Base-by-base conservation (phyloP, 2,113 vertebrate genomes). In the Zingel zingel region DNA sequence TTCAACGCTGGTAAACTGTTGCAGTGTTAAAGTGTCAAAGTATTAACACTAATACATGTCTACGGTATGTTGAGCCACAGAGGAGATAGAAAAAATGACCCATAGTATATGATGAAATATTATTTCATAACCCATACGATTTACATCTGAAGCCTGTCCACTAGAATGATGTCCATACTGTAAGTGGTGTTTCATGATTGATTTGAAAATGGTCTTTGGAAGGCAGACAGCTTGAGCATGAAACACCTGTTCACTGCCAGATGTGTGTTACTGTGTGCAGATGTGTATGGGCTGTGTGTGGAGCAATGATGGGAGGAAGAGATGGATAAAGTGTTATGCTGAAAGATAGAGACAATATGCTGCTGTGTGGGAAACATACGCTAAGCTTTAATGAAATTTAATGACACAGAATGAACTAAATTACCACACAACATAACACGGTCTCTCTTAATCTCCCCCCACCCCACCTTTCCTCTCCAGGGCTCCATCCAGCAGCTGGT, bases 401-500 rank as follows among this genome's bases (percentile, higher is more conserved):
- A 82, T 58, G 56, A 81, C 71, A 79, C 58, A 15, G 30, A 73
- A 39, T 86, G 12, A 85, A 56, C 4, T 61, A 51, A 48, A 86
- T 85, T 81, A 81, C 53, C 47, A 43, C 23, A 54, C 4, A 76
- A 10, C 65, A 56, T 65, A 81, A 86, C 58, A 45, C 30, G 0
- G 19, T 59, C 45, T 47, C 66, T 74, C 39, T 18, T 39, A 39
- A 39, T 62, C 51, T 25, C 54, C 63, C 25, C n/a, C 47, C 25
- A 21, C 47, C 59, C 23, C 47, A 80, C 25, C 51, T 21, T 82
- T 3, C 82, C 48, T 81, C 79, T 79, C 2, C 88, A 99, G 98
- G 98, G 98, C 30, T 97, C 97, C 6, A 96, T 99, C 85, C 98
- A 99, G 89, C 97, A 98, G 86, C 94, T 99, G 90, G 92, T 94